A percentile compares a stretch with the other conserved stretches of the same genome.
phyloP scores from a whole-genome alignment of 2,888 invertebrate genomes.

The Lepidochrysops patricia region DNA sequence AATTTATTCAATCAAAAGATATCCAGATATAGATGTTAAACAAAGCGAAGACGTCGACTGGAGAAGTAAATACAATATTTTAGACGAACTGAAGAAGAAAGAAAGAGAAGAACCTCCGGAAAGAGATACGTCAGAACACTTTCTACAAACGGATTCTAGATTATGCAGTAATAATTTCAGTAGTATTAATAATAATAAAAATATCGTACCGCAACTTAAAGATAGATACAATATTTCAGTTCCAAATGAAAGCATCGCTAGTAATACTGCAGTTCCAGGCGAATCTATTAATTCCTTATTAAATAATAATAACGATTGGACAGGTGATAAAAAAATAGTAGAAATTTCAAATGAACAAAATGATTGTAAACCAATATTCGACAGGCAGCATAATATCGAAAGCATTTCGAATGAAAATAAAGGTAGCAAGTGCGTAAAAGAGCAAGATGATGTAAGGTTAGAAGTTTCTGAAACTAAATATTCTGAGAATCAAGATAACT shows the following conservation, averaged over 20 bases:
- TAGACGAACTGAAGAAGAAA: slow-evolving; percentile 47
- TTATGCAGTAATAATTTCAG: background rate
- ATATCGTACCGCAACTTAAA: background rate
- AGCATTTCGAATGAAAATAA: background rate
- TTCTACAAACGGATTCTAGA: background rate
- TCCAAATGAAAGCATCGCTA: background rate
- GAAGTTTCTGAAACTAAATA: background rate
- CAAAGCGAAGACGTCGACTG: slow-evolving; percentile 40
- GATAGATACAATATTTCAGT: background rate
- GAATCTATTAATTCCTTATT: background rate
- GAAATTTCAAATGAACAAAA: background rate
- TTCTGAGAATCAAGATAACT: background rate
- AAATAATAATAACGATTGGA: background rate
- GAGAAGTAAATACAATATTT: slow-evolving; percentile 63
- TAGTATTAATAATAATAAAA: background rate
- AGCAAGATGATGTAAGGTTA: background rate
- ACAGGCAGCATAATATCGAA: background rate
- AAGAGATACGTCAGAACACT: background rate
- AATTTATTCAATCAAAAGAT: slow-evolving; percentile 26
- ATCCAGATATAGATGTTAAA: slow-evolving; percentile 22
- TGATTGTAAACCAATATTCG: background rate
- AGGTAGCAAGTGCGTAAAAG: background rate
- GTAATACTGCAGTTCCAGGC: background rate
- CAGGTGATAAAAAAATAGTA: background rate
- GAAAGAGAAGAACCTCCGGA: slow-evolving; percentile 33